A percentile compares a stretch with the other conserved stretches of the same genome.
Evolutionary conservation across 1,140 invertebrate genomes (phyloP).

Genomic region (Lepeophtheirus salmonis): DNA sequence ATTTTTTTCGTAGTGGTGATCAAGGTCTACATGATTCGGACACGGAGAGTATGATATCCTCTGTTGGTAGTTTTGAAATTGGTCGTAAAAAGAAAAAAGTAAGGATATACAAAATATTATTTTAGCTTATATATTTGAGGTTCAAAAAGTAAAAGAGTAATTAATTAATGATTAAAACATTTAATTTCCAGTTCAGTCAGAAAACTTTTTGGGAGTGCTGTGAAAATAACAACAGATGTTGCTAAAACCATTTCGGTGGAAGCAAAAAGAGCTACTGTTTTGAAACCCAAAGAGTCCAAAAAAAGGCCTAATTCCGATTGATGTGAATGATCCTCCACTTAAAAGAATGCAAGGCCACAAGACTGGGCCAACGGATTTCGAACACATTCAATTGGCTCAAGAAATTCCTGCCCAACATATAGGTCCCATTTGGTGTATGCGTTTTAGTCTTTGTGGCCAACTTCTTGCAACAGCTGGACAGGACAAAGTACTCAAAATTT

Average conservation of each 20-base stretch:
- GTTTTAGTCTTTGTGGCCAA: slow-evolving; percentile 83
- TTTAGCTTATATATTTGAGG: too few relatives aligned
- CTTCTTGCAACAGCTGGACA: slow-evolving; percentile 85
- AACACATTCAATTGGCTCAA: slow-evolving; percentile 50
- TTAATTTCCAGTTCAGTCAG: not conserved
- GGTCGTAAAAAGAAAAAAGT: slow-evolving; percentile 4
- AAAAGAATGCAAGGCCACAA: slow-evolving; percentile 87
- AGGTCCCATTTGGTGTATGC: slow-evolving; percentile 94
- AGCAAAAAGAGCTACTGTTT: too few relatives aligned
- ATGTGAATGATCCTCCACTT: slow-evolving; percentile 27
- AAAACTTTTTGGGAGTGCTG: not conserved
- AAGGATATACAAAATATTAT: not conserved
- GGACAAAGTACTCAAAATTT: slow-evolving; percentile 73
- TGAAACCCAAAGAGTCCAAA: not conserved
- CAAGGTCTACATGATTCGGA: not conserved
- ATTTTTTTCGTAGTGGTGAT: not conserved
- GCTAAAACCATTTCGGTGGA: not conserved
- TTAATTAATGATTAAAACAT: too few relatives aligned
- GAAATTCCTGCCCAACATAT: slow-evolving; percentile 64
- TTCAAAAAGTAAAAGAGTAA: too few relatives aligned
- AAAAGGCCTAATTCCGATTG: not conserved
- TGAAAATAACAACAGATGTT: slow-evolving; percentile 1
- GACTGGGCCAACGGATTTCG: slow-evolving; percentile 76
- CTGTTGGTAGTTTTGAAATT: not conserved
- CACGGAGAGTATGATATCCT: slow-evolving; percentile 1